Evolutionary conservation across 2,888 invertebrate species (phyloP).

Genomic region (Desoria tigrina): DNA sequence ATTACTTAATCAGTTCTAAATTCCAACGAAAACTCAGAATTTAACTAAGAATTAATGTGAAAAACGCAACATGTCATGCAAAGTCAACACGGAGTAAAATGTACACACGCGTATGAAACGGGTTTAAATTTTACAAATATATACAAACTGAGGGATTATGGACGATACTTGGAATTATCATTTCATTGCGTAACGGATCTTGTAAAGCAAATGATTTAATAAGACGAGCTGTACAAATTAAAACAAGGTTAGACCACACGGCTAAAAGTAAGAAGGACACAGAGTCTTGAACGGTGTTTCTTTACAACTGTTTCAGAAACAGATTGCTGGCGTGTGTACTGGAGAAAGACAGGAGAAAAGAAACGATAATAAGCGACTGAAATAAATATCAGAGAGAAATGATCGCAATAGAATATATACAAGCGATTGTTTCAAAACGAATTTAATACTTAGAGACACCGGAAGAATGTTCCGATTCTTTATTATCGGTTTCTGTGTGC

Average conservation of each 20-base stretch:
- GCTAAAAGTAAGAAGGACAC: no score
- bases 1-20: not conserved
- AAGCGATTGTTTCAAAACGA: not conserved
- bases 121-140: conserved; percentile 5
- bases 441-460: conserved; percentile 13
- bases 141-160: conserved; percentile 1
- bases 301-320: no score
- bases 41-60: conserved; percentile 10
- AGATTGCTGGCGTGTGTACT: no score
- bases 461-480: conserved; percentile 11
- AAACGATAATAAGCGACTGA: no score
- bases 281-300: no score
- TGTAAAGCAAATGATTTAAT: no score
- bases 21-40: conserved; percentile 1
- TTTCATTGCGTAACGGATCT: no score
- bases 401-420: not conserved
- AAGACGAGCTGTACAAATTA: no score
- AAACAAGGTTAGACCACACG: no score
- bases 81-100: not conserved
- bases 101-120: not conserved
- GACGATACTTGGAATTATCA: conserved; percentile 13
- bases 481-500: conserved; percentile 21
- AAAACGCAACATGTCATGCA: conserved; percentile 14
- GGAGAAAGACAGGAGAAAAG: no score
- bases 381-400: conserved; percentile 10